Evolutionary conservation across 2,888 invertebrate species (phyloP).

Genomic region (Drosophila nr. medialis): DNA sequence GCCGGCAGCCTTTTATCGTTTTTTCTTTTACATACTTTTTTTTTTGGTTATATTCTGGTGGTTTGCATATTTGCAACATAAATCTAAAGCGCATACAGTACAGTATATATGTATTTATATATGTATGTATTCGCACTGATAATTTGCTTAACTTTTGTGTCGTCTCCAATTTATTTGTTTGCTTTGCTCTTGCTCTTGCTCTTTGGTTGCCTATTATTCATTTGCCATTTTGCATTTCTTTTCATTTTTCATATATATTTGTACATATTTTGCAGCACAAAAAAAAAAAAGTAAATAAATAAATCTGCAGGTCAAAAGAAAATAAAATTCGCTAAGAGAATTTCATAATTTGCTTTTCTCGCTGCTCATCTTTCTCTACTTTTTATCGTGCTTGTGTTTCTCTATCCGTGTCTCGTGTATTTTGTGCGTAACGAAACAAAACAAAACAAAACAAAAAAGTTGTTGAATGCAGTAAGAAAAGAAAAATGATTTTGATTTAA

Average conservation of each 20-base stretch:
- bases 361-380: constrained; percentile 4
- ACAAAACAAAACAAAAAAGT: constrained; percentile 9
- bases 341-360: constrained; percentile 44
- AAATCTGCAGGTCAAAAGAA: constrained; percentile 39
- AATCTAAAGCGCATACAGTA: constrained; percentile 58
- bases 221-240: constrained; percentile 9
- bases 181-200: background rate
- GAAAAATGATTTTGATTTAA: constrained; percentile 10
- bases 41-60: background rate
- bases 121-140: constrained; percentile 21
- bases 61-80: constrained; percentile 57
- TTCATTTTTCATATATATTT: constrained; percentile 2
- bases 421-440: constrained; percentile 2
- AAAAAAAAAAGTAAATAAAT: constrained; percentile 4
- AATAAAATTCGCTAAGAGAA: constrained; percentile 41
- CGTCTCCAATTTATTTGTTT: constrained; percentile 15
- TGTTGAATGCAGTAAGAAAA: background rate
- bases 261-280: constrained; percentile 42
- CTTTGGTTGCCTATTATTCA: constrained; percentile 21
- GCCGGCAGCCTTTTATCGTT: constrained; percentile 25
- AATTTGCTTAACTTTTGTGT: constrained; percentile 27
- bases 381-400: constrained; percentile 20
- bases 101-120: constrained; percentile 8
- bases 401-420: constrained; percentile 8
- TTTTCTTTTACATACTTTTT: constrained; percentile 21